Base-by-base conservation (phyloP, 2,113 vertebrate genomes). In the Esox niger region DNA sequence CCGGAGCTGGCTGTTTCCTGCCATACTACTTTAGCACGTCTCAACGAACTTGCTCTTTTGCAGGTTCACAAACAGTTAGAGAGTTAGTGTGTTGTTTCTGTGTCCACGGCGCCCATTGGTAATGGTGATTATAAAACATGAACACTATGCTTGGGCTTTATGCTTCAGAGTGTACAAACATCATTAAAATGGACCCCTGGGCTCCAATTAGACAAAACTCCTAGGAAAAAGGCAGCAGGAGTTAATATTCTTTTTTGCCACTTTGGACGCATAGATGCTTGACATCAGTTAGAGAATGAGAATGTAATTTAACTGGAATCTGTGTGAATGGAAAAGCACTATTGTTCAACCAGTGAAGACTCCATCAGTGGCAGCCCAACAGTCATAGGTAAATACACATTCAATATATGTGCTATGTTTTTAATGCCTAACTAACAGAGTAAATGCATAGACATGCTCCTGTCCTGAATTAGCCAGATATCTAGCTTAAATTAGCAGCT, bases 141-240 rank as follows among this genome's bases (percentile, higher is more conserved):
- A 72, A 71, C 68, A 43, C 4, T 29, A 60, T 57, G 38, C 61
- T 38, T 47, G 20, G 11, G 27, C 56, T 52, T 55, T 56, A 59
- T 49, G 29, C 21, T 59, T 58, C 35, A 58, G 43, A 64, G 35
- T 52, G 4, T 68, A 62, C 33, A 58, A 62, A 71, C 30, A 46
- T 71, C 68, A 71, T 80, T 77, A 71, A 70, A 62, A 56, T 13
- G 7, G 54, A 64, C 60, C 64, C 68, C 64, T 57, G 21, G 49
- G 68, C 55, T 60, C 54, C 70, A 56, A 68, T 70, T 68, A 64
- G 33, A 38, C 35, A 43, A 33, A 2, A 26, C 6, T 63, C 43
- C 11, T 23, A 63, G 27, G 29, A 64, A 17, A 27, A 52, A 0
- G 46, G 29, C 8, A 27, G 38, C 6, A n/a, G 43, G 0, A 27